Conservation (phyloP, 2,113 vertebrate species). For the Hylia prasina region DNA sequence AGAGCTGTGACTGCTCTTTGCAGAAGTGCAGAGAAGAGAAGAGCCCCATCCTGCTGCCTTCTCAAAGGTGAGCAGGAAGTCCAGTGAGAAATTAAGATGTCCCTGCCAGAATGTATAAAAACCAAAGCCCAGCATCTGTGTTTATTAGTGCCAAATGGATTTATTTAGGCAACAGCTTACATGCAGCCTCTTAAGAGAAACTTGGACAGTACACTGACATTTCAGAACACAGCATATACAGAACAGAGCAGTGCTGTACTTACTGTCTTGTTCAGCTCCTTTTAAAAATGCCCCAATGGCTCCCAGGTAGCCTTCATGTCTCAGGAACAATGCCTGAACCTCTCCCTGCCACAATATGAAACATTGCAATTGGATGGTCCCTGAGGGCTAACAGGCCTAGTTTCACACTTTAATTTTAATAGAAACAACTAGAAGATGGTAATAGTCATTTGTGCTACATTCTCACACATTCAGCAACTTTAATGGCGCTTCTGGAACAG, state of each 20-base stretch:
- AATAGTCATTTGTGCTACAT: conserved; percentile 28
- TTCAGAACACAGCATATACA: conserved; percentile 54
- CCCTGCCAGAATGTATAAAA: conserved; percentile 2
- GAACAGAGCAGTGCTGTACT: conserved; percentile 66
- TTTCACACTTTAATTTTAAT: conserved; percentile 47
- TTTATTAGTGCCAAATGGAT: conserved; percentile 9
- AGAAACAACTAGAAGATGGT: conserved; percentile 36
- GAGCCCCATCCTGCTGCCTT: background rate
- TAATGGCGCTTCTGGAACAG: background rate
- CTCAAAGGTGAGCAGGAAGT: background rate
- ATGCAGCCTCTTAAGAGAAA: conserved; percentile 52
- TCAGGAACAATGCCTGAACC: conserved; percentile 95
- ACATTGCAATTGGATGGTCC: conserved; percentile 55
- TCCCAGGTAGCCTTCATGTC: conserved; percentile 97
- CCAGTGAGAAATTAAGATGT: background rate
- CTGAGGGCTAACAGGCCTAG: conserved; percentile 35
- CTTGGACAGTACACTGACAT: conserved; percentile 50
- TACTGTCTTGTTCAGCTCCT: conserved; percentile 98
- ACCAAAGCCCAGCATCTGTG: conserved; percentile 40
- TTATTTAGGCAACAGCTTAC: conserved; percentile 30
- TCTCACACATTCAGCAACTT: conserved; percentile 43
- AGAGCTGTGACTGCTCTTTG: background rate
- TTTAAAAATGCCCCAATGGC: conserved; percentile 97
- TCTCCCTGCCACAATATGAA: conserved; percentile 83
- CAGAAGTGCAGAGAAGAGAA: background rate